Evolutionary conservation across 2,888 invertebrate species (phyloP), one percentile per base, ranked within the genome.

Genomic region (Eurytoma adleriae): DNA sequence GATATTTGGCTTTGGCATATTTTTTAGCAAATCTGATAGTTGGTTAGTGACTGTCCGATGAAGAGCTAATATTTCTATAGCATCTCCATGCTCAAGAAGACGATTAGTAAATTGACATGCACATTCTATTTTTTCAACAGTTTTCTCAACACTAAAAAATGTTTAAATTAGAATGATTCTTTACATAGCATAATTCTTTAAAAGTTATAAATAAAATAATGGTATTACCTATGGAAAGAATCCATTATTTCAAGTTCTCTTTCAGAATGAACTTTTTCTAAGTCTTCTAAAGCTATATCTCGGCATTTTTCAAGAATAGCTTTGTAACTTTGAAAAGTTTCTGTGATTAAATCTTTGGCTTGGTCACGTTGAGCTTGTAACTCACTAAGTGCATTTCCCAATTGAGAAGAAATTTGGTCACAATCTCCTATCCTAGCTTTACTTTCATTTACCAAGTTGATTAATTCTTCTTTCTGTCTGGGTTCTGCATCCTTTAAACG

Each of bases 211-310:
- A 57, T 72, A n/a, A 62, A 67, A 73, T 12, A 14, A 20, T 48
- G 48, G 40, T n/a, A 57, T 24, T 85, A 91, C 91, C 89, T 94
- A 88, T 96, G 95, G 88, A 95, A 94, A 82, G 96, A 92, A 88
- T 97, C 97, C 97, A 98, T 98, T 54, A 98, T 95, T 90, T 96
- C 95, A 57, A 98, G 92, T 91, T 97, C 97, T 81, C 97, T 94
- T 87, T 96, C 95, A 80, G 95, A 95, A 90, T 98, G 97, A 83
- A 96, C 90, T 83, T 93, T 93, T 86, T 95, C 94, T 66, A 97
- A 92, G 87, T 96, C 94, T 84, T 94, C 93, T 27, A 96, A 91
- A 20, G 96, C 93, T 70, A 94, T 94, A 86, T 97, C 96, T 84
- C 95, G 94, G 84, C 95, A 95, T 86, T 95, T 94, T 86, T 97